These are phyloP conservation scores for Mormyrus proboscirostris DNA, from an alignment of 2,797 vertebrate genomes.

Conservation along the genomic window DNA sequence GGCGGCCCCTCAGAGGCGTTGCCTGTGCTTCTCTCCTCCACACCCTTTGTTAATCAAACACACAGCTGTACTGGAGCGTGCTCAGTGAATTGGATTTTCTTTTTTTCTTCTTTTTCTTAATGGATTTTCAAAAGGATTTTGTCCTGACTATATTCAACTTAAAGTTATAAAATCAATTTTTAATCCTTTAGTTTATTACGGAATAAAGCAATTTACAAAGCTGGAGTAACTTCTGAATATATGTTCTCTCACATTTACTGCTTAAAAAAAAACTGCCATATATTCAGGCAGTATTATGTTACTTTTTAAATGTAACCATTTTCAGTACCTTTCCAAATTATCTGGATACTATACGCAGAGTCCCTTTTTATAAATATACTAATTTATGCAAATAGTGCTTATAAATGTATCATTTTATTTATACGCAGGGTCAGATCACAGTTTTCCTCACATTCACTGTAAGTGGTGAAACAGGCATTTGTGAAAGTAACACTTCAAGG, in stretches of 20 bases:
- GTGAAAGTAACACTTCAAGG: neutral
- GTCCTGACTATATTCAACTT: neutral
- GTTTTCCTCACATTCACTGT: neutral
- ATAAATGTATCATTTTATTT: neutral
- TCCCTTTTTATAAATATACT: constrained; percentile 1
- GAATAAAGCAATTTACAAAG: neutral
- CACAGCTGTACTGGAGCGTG: neutral
- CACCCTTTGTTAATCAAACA: neutral
- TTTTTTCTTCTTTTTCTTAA: neutral
- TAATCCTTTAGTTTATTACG: constrained; percentile 6
- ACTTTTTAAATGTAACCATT: neutral
- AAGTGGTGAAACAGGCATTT: neutral
- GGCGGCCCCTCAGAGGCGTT: neutral
- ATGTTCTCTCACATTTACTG: neutral
- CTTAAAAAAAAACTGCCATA: neutral
- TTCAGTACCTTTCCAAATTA: neutral
- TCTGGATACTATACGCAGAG: neutral
- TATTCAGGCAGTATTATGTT: neutral
- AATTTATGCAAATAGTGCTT: neutral
- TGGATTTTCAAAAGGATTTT: constrained; percentile 9
- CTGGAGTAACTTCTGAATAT: neutral
- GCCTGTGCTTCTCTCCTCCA: too few relatives aligned
- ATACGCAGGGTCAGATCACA: neutral
- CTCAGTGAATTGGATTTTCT: neutral
- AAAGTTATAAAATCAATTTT: constrained; percentile 6